Evolutionary conservation across 2,888 invertebrate genomes (phyloP).

Genomic region (Stenchaetothrips biformis): DNA sequence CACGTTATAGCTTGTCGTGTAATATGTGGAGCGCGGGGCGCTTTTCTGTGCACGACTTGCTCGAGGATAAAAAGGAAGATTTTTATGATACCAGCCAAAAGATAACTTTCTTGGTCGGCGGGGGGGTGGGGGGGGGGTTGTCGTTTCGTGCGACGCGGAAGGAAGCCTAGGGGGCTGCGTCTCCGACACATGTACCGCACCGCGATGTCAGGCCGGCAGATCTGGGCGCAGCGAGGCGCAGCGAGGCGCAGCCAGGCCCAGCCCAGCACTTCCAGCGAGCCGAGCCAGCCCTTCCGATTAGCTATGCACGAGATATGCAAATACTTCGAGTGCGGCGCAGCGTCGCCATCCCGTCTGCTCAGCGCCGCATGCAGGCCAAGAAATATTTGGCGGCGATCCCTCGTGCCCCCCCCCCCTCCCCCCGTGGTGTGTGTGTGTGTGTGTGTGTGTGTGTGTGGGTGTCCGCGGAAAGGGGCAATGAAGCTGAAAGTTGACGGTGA

Average conservation of each 20-base stretch:
- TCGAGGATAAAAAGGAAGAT: too few relatives aligned
- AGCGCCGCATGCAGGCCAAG: constrained; percentile 11
- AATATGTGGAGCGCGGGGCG: too few relatives aligned
- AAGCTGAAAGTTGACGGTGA: constrained; percentile 18
- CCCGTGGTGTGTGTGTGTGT: not conserved
- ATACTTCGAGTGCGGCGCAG: constrained; percentile 13
- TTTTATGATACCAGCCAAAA: not conserved
- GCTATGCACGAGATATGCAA: constrained; percentile 23
- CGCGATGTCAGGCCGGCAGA: constrained; percentile 6
- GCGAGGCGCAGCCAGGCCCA: not conserved
- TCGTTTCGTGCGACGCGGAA: not conserved
- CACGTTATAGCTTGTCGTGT: too few relatives aligned
- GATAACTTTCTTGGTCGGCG: not conserved
- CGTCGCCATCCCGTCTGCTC: not conserved
- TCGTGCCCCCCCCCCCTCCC: not conserved
- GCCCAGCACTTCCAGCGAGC: not conserved
- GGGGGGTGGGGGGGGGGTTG: not conserved
- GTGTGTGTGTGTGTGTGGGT: not conserved
- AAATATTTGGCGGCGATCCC: constrained; percentile 11
- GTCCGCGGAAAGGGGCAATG: not conserved
- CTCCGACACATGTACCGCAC: constrained; percentile 11
- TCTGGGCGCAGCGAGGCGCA: not conserved
- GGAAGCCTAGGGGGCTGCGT: not conserved
- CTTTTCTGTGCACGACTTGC: too few relatives aligned
- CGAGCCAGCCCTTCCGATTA: not conserved